Percentiles rank a stretch among this genome's conserved stretches.
Evolutionary conservation across 1,140 invertebrate species (phyloP).

Genomic region (Pomacea maculata): DNA sequence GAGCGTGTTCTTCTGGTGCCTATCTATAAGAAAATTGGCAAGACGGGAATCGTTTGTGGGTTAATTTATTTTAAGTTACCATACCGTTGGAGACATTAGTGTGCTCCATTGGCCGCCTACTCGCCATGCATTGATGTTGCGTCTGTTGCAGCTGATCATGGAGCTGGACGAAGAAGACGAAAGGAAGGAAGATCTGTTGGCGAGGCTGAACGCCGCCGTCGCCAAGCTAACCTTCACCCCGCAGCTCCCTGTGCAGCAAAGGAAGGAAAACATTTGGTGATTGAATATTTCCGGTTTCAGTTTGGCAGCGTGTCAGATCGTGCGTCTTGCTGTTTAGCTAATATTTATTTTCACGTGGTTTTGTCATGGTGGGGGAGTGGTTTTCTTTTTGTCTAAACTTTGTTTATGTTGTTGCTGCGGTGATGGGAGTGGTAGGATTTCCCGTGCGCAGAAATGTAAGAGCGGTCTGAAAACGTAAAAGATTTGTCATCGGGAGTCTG

Average conservation of each 20-base stretch:
- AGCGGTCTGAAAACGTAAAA: too few relatives aligned
- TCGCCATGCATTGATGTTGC: slow-evolving; percentile 3
- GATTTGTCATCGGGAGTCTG: too few relatives aligned
- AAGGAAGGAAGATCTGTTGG: slow-evolving; percentile 52
- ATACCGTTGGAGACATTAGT: neutral
- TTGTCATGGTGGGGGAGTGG: too few relatives aligned
- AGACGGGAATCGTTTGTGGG: neutral
- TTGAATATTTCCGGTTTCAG: slow-evolving; percentile 4
- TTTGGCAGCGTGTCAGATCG: neutral
- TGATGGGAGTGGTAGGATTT: too few relatives aligned
- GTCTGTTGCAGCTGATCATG: slow-evolving; percentile 46
- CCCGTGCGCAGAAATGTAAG: too few relatives aligned
- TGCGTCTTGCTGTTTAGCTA: too few relatives aligned
- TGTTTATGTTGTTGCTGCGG: too few relatives aligned
- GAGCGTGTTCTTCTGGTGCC: too few relatives aligned
- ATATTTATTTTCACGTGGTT: neutral
- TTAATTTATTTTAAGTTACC: neutral
- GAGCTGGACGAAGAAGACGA: slow-evolving; percentile 55
- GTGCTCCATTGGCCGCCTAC: neutral
- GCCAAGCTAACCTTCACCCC: slow-evolving; percentile 51
- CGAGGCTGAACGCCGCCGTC: slow-evolving; percentile 49
- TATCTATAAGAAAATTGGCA: too few relatives aligned
- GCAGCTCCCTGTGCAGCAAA: slow-evolving; percentile 42
- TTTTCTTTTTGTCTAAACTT: too few relatives aligned
- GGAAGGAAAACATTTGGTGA: slow-evolving; percentile 53